phyloP scores from a whole-genome alignment of 2,888 invertebrate genomes.

The Metacarcinus magister region DNA sequence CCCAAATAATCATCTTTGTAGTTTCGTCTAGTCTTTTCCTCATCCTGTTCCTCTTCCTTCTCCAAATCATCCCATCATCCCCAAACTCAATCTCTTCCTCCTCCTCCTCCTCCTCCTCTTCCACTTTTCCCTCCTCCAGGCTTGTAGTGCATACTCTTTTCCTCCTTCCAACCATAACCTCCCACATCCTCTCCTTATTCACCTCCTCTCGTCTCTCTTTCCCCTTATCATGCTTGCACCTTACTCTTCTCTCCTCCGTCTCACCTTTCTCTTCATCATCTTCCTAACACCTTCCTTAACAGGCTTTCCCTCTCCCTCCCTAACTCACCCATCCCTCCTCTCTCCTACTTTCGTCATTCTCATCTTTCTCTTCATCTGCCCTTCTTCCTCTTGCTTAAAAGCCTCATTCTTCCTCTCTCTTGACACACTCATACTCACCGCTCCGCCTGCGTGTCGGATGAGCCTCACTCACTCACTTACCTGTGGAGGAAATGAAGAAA shows the following conservation, averaged over 20 bases:
- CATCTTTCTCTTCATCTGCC: neutral
- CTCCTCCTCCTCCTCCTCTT: neutral
- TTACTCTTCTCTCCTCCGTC: neutral
- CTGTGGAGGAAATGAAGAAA: constrained; percentile 33
- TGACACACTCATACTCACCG: neutral
- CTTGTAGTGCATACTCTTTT: neutral
- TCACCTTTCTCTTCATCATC: neutral
- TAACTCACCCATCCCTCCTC: neutral
- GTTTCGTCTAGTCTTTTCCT: neutral
- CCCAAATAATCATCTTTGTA: neutral
- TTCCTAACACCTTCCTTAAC: neutral
- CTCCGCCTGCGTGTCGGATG: neutral
- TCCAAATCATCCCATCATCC: neutral
- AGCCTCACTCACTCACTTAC: constrained; percentile 13
- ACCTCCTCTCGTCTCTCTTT: neutral
- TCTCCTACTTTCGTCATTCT: neutral
- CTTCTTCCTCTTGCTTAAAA: neutral
- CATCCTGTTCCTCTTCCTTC: neutral
- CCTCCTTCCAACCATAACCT: neutral
- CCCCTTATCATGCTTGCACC: neutral
- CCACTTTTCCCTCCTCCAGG: neutral
- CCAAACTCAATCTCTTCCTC: neutral
- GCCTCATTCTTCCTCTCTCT: neutral
- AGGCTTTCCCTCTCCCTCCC: neutral
- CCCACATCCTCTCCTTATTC: neutral